phyloP scores from a whole-genome alignment of 1,140 invertebrate genomes.

The Artemia franciscana region DNA sequence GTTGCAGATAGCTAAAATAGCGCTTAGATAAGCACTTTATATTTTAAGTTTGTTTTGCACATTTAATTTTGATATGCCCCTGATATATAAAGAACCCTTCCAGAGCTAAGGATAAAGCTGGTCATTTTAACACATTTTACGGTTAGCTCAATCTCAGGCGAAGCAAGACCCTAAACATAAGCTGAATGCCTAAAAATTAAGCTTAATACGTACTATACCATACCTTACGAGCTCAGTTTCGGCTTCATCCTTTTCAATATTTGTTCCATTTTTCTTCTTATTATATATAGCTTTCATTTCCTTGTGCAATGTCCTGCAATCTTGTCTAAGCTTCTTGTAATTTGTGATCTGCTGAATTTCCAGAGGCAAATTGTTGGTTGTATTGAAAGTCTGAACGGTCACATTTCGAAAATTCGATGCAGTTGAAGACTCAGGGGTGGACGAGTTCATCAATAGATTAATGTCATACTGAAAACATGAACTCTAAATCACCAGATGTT shows the following conservation, averaged over 20 bases:
- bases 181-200: too few relatives aligned
- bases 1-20: too few relatives aligned
- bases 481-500: too few relatives aligned
- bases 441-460: neutral
- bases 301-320: conserved; percentile 15
- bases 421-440: neutral
- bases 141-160: too few relatives aligned
- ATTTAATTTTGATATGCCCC: too few relatives aligned
- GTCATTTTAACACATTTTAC: too few relatives aligned
- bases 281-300: conserved; percentile 7
- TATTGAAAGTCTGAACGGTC: conserved; percentile 10
- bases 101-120: too few relatives aligned
- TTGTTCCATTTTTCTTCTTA: conserved; percentile 1
- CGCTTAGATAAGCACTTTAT: too few relatives aligned
- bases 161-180: too few relatives aligned
- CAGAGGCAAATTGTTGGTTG: conserved; percentile 9
- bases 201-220: too few relatives aligned
- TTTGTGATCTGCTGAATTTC: conserved; percentile 12
- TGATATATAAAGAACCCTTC: too few relatives aligned
- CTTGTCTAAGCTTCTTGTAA: conserved; percentile 11
- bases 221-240: conserved; percentile 7
- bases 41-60: too few relatives aligned
- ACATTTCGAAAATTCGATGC: conserved; percentile 12
- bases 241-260: conserved; percentile 4
- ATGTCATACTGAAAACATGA: neutral